Conservation (phyloP, 2,113 vertebrate species). For the Psephotus haematonotus region DNA sequence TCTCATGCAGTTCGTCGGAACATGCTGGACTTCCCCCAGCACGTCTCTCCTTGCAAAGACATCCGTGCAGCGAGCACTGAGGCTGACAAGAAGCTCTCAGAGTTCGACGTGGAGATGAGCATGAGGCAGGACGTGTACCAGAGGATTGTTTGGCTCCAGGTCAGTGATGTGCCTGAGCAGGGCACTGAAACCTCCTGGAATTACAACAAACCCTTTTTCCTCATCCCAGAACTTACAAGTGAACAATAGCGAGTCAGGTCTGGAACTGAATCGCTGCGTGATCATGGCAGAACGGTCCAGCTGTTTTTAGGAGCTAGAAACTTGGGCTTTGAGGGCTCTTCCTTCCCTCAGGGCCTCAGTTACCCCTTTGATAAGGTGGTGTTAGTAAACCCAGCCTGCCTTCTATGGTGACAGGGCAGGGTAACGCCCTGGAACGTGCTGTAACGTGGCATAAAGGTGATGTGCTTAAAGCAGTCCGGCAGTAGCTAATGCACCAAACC, state of each 20-base stretch:
- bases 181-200: too few relatives aligned
- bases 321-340: background rate
- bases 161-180: background rate
- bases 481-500: too few relatives aligned
- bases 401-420: rapidly evolving
- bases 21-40: slow-evolving; percentile 95
- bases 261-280: rapidly evolving
- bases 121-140: slow-evolving; percentile 96
- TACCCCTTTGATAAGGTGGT: background rate
- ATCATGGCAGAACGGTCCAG: rapidly evolving
- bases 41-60: slow-evolving; percentile 88
- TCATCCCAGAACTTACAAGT: rapidly evolving
- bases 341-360: rapidly evolving
- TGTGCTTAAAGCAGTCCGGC: rapidly evolving
- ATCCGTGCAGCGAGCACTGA: slow-evolving; percentile 89
- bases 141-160: slow-evolving; percentile 91
- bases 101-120: slow-evolving; percentile 98
- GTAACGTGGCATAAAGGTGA: rapidly evolving
- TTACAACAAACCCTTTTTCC: rapidly evolving
- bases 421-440: rapidly evolving
- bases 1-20: slow-evolving; percentile 85
- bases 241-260: rapidly evolving
- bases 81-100: slow-evolving; percentile 92
- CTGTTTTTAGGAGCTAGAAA: background rate
- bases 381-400: background rate